Evolutionary conservation across 1,140 invertebrate genomes (phyloP).

Genomic region (Chelonus insularis): DNA sequence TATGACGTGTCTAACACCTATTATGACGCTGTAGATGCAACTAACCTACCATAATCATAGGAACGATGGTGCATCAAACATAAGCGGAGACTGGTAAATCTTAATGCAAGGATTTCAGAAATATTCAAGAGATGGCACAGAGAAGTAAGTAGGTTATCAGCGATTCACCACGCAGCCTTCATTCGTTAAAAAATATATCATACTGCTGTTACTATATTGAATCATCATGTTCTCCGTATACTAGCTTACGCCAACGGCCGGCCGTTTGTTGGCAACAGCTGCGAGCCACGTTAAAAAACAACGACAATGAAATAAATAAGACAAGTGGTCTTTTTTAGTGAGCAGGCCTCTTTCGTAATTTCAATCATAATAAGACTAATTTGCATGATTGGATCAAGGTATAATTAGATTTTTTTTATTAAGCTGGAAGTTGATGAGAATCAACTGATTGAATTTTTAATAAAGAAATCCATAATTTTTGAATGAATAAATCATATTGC

Average conservation of each 20-base stretch:
- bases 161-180: neutral
- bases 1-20: constrained; percentile 19
- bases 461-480: too few species aligned
- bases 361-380: too few species aligned
- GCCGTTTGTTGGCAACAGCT: constrained; percentile 51
- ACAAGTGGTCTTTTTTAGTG: neutral
- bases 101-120: constrained; percentile 46
- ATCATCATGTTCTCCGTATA: constrained; percentile 41
- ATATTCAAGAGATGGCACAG: constrained; percentile 19
- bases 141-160: too few species aligned
- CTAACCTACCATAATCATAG: constrained; percentile 58
- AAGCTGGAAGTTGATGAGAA: too few species aligned
- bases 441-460: too few species aligned
- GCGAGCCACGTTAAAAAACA: constrained; percentile 5
- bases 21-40: constrained; percentile 48
- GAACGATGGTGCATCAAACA: constrained; percentile 58
- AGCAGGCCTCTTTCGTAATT: too few species aligned
- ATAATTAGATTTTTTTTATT: too few species aligned
- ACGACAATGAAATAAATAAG: neutral
- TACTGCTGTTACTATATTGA: constrained; percentile 15
- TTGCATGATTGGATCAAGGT: too few species aligned
- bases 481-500: too few species aligned
- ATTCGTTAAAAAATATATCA: neutral
- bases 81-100: constrained; percentile 60
- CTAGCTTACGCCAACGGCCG: constrained; percentile 47